Conservation (phyloP, 2,888 invertebrate genomes). For the Ischnura elegans region DNA sequence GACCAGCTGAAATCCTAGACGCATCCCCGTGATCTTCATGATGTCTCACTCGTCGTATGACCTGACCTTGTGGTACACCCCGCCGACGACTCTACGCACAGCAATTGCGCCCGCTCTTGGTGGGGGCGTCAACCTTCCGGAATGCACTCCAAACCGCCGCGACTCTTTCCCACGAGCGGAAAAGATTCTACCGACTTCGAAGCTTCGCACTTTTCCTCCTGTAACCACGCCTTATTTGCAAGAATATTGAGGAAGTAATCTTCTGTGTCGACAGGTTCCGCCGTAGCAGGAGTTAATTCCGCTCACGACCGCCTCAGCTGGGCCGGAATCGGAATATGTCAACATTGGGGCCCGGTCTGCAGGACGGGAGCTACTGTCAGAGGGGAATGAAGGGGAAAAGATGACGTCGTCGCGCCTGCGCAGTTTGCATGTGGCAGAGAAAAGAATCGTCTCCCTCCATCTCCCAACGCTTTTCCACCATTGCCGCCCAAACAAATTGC, state of each 20-base stretch:
- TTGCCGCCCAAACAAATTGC: neutral
- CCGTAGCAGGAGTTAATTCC: neutral
- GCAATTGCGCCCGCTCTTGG: neutral
- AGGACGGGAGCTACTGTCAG: neutral
- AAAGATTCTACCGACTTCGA: neutral
- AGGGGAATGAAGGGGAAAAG: neutral
- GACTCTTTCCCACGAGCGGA: neutral
- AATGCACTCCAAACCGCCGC: neutral
- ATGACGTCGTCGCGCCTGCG: neutral
- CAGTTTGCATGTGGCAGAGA: neutral
- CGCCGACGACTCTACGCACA: neutral
- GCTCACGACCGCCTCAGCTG: neutral
- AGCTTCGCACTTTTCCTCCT: neutral
- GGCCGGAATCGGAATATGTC: neutral
- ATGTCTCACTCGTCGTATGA: neutral
- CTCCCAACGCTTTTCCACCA: neutral
- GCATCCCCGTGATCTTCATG: neutral
- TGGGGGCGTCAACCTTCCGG: neutral
- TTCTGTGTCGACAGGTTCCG: neutral
- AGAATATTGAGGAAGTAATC: neutral
- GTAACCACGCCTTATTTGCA: neutral
- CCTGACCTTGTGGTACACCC: neutral
- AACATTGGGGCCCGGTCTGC: neutral
- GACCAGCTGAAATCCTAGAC: neutral
- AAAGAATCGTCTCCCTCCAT: neutral